Conservation (phyloP, 1,140 invertebrate genomes). For the Periplaneta americana region DNA sequence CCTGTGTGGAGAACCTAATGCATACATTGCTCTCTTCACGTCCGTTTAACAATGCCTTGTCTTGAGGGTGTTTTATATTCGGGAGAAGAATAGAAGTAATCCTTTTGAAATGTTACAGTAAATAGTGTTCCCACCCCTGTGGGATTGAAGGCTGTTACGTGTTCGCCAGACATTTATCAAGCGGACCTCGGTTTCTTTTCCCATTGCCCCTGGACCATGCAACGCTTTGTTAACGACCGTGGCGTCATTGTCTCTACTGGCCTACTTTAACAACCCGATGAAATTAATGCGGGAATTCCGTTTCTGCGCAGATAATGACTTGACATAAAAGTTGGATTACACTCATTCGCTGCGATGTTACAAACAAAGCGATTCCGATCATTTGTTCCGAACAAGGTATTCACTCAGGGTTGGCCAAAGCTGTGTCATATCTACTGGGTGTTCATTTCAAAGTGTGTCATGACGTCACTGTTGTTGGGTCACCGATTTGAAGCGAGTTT, state of each 20-base stretch:
- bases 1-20: too few relatives aligned
- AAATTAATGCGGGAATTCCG: not conserved
- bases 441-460: too few relatives aligned
- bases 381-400: not conserved
- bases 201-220: not conserved
- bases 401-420: too few relatives aligned
- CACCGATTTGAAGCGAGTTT: too few relatives aligned
- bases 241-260: not conserved
- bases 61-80: too few relatives aligned
- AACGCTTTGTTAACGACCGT: not conserved
- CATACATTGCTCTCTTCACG: too few relatives aligned
- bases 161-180: not conserved
- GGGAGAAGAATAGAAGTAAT: not conserved
- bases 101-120: not conserved
- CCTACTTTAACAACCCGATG: not conserved
- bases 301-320: not conserved
- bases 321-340: not conserved
- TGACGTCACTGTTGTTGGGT: too few relatives aligned
- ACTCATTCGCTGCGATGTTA: not conserved
- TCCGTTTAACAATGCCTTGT: too few relatives aligned
- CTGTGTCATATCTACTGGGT: too few relatives aligned
- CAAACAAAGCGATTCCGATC: too few relatives aligned
- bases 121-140: not conserved
- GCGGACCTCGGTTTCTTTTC: not conserved
- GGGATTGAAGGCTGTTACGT: not conserved